These are phyloP conservation scores for Chloebia gouldiae DNA, from an alignment of 2,113 vertebrate genomes.

Conservation along the genomic window DNA sequence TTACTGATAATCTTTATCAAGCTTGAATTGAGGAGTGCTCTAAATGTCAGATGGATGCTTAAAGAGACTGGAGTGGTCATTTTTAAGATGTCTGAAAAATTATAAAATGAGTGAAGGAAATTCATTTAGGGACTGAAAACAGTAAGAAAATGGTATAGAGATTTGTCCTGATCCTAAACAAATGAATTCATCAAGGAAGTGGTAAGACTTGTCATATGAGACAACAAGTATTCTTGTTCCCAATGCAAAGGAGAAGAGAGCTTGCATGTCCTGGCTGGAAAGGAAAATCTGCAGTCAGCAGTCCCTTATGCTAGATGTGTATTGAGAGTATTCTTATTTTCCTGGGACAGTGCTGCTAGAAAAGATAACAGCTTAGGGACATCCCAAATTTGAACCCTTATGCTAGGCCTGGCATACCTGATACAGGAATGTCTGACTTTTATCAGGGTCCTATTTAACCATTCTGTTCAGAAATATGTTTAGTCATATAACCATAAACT, in stretches of 20 bases:
- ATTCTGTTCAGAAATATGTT: neutral
- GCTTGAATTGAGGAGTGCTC: neutral
- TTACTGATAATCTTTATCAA: neutral
- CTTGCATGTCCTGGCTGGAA: neutral
- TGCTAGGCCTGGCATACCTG: neutral
- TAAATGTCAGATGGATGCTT: neutral
- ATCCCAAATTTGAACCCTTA: neutral
- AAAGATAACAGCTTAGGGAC: neutral
- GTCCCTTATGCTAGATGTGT: neutral
- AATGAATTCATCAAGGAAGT: neutral
- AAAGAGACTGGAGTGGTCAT: neutral
- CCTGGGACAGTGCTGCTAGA: neutral
- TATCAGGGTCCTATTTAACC: neutral
- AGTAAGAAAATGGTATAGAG: neutral
- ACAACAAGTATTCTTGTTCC: neutral
- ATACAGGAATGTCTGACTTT: neutral
- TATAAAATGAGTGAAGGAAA: neutral
- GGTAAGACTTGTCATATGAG: neutral
- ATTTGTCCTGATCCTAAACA: neutral
- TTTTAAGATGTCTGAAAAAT: neutral
- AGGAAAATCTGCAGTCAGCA: neutral
- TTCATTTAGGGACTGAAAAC: neutral
- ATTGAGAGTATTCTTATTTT: neutral
- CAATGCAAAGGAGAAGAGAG: slow-evolving; percentile 8
- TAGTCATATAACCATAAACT: neutral